Conservation (phyloP, 2,113 vertebrate species). For the Mastomys coucha region DNA sequence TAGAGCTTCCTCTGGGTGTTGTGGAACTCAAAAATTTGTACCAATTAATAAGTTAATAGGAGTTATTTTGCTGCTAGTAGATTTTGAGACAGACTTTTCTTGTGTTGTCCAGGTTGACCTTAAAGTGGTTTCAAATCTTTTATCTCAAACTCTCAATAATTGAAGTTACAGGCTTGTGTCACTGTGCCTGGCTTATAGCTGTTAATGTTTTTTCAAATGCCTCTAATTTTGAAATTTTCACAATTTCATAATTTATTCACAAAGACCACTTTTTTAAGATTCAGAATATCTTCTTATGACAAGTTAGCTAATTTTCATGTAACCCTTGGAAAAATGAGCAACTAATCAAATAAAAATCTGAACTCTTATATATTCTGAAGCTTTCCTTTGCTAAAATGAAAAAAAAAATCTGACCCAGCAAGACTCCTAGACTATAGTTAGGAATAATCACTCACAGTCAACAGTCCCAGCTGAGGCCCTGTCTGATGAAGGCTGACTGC, state of each 20-base stretch:
- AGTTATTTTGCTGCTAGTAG: not conserved
- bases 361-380: not conserved
- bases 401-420: not conserved
- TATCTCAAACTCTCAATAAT: not conserved
- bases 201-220: not conserved
- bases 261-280: not conserved
- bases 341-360: not conserved
- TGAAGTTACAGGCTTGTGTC: not conserved
- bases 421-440: not conserved
- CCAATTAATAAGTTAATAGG: not conserved
- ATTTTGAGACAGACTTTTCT: not conserved
- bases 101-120: not conserved
- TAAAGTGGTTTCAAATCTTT: not conserved
- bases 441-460: not conserved
- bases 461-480: not conserved
- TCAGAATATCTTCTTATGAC: not conserved
- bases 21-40: not conserved
- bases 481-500: not conserved
- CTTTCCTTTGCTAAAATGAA: not conserved
- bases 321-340: not conserved
- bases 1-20: no score
- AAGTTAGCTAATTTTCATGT: slow-evolving; percentile 12
- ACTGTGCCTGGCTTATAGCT: not conserved
- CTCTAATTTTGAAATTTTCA: not conserved
- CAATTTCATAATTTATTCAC: slow-evolving; percentile 28